These are phyloP conservation scores for Carterocephalus palaemon DNA, from an alignment of 2,888 invertebrate genomes.

Conservation along the genomic window DNA sequence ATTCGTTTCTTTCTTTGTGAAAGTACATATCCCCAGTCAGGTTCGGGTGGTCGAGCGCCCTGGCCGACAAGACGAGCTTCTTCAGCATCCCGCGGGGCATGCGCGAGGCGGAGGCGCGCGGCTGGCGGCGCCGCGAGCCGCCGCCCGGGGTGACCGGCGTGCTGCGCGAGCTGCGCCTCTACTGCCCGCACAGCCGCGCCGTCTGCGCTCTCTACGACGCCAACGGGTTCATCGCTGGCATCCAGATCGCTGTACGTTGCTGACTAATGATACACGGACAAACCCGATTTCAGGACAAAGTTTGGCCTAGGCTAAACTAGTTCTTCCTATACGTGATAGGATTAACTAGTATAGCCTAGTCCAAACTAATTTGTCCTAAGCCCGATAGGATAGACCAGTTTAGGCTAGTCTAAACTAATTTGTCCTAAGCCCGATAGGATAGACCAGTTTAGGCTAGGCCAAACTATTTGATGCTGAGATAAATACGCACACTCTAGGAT, in stretches of 20 bases:
- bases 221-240: conserved; percentile 64
- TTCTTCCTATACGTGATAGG: no score
- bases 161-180: conserved; percentile 61
- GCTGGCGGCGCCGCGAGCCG: conserved; percentile 59
- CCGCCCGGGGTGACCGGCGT: conserved; percentile 43
- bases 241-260: conserved; percentile 64
- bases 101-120: conserved; percentile 55
- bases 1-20: neutral
- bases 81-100: conserved; percentile 65
- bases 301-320: no score
- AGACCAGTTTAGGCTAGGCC: no score
- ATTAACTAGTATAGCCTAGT: no score
- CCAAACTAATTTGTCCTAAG: no score
- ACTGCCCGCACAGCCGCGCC: conserved; percentile 55
- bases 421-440: no score
- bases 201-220: conserved; percentile 67
- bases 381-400: no score
- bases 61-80: conserved; percentile 67
- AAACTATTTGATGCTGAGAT: no score
- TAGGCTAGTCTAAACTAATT: no score
- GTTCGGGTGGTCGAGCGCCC: conserved; percentile 68
- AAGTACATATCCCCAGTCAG: conserved; percentile 46
- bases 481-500: no score
- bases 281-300: no score
- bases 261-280: no score